These are phyloP conservation scores for Nansenia antarctica DNA, from an alignment of 2,113 vertebrate genomes.

Conservation along the genomic window DNA sequence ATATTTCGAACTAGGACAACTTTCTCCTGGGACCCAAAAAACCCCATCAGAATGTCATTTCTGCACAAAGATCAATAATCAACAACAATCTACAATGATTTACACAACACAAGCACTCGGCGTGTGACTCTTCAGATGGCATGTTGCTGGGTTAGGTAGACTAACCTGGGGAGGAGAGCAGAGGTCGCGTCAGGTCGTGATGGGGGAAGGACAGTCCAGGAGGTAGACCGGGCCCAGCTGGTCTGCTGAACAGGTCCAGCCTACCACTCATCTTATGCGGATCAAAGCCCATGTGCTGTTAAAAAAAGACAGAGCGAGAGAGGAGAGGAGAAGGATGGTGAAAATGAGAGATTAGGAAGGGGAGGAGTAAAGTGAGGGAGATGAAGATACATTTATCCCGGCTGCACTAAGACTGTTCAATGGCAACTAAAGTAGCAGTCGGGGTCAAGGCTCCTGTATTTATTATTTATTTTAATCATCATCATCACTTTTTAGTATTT, in stretches of 20 bases:
- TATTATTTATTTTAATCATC: no score
- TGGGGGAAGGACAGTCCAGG: slow-evolving; percentile 79
- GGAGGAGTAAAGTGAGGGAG: not conserved
- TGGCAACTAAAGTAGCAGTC: no score
- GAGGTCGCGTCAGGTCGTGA: slow-evolving; percentile 80
- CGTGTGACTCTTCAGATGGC: no score
- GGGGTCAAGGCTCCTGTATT: no score
- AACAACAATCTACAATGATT: not conserved
- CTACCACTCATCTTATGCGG: slow-evolving; percentile 83
- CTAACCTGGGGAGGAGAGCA: slow-evolving; percentile 80
- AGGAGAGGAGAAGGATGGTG: not conserved
- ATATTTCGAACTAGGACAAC: no score
- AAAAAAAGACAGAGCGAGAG: not conserved
- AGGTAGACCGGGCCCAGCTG: slow-evolving; percentile 75
- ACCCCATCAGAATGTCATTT: not conserved
- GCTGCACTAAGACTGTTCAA: no score
- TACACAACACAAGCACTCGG: no score
- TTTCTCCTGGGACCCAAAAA: no score
- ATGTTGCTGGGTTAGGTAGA: not conserved
- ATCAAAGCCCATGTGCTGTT: slow-evolving; percentile 81
- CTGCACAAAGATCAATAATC: not conserved
- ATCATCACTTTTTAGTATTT: no score
- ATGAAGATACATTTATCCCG: no score
- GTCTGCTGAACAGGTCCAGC: slow-evolving; percentile 80
- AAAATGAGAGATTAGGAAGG: not conserved